Evolutionary conservation across 2,797 vertebrate genomes (phyloP), one percentile per base, ranked within the genome.

Genomic region (Tachyglossus aculeatus): DNA sequence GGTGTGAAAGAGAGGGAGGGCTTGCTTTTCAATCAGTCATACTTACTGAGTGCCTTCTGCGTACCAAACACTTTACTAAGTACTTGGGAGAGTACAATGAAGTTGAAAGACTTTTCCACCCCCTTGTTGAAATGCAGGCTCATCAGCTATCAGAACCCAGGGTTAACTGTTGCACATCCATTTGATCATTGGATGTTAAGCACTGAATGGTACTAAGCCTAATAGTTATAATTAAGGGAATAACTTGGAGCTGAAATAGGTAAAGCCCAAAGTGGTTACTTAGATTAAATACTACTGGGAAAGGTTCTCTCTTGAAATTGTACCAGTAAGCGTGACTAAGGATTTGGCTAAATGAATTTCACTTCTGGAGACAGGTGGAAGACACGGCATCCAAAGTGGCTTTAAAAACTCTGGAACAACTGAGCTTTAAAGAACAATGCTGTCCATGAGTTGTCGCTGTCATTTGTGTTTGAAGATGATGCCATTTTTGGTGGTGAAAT

Each of bases 331-430:
- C 36, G 74, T 75, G 71, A 77, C 72, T 72, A 80, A 80, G 71
- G 32, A 80, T 67, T 74, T 64, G 72, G 56, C 59, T 74, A 77
- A 56, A 84, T 69, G 82, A 77, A 75, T 80, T 77, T 64, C 69
- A n/a, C 29, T 63, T 63, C 70, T 22, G 69, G 39, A 15, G 34
- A 64, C 77, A 70, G 60, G 60, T 64, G 67, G 77, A 72, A 77
- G 64, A 72, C 40, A 63, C 15, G 32, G n/a, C 57, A 56, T 54
- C 67, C 45, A 39, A n/a, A n/a, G 38, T 64, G 44, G n/a, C 52
- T 67, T 51, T 77, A 60, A 74, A 60, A 56, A 74, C 1, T 0
- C 57, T 63, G 57, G 63, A 60, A 48, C 53, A 57, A 60, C 38
- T 75, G 32, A 60, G 25, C 36, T 54, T 2, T 60, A 67, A 75